Base-by-base conservation (phyloP, 2,888 invertebrate species). In the Cinara cedri region DNA sequence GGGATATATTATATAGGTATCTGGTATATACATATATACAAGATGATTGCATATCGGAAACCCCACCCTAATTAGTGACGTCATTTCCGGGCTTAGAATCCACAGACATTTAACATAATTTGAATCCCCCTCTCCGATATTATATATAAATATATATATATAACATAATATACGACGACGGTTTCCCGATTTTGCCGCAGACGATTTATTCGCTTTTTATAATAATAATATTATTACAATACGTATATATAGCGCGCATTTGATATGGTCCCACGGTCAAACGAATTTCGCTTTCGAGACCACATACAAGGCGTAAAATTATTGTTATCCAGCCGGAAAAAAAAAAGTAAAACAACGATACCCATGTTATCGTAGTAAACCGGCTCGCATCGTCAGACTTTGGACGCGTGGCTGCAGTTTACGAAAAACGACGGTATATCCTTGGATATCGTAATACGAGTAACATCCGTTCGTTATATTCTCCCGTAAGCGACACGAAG, bases 61-160 rank as follows among this genome's bases (percentile, higher is more conserved):
- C 78, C 78, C 78, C 68, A 70, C 78, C 78, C 70, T 70, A 78
- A 78, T 78, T 78, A 76, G 78, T 78, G 78, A 78, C 78, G 78
- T 70, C 78, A 70, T 78, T 78, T 78, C 78, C 78, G 78, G 78
- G 78, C 68, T 70, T 57, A 49, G 60, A 68, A 70, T 78, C 57
- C 51, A 68, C 60, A 42, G 78, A 70, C 78, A 57, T 78, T 78
- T 78, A 68, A 60, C 42, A 21, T 78, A 49, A 68, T 78, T 78
- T 24, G 49, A 66, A 78, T 68, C 75, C 24, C 72, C 44, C 10
- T 21, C 26, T 49, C 51, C 66, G 3, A 34, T 34, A 34, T 34
- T 6, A n/a, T n/a, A n/a, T n/a, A n/a, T n/a, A n/a, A n/a, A n/a
- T n/a, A n/a, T n/a, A n/a, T n/a, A 14, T 16, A 4, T 14, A 51